phyloP scores from a whole-genome alignment of 2,113 vertebrate species.

The Zeus faber region DNA sequence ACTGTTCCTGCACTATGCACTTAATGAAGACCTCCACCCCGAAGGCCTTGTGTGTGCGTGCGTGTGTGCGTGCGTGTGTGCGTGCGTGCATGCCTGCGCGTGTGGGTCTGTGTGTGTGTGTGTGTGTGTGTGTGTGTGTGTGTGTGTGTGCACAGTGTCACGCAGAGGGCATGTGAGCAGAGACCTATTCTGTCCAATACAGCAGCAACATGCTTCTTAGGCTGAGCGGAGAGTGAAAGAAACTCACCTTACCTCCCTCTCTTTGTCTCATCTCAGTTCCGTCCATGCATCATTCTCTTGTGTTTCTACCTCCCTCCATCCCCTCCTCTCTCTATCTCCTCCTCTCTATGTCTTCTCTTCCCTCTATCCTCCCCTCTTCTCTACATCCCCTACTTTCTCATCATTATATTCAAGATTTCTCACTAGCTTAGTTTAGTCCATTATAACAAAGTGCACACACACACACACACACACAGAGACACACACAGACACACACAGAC shows the following conservation, averaged over 20 bases:
- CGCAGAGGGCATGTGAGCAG: background rate
- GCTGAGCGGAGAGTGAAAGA: background rate
- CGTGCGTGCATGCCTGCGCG: too few species aligned
- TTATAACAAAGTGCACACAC: background rate
- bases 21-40: background rate
- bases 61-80: background rate
- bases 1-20: background rate
- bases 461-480: background rate
- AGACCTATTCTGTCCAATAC: background rate
- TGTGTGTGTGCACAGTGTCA: background rate
- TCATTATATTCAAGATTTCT: too few species aligned
- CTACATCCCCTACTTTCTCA: too few species aligned
- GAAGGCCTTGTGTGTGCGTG: background rate
- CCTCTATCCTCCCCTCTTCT: too few species aligned
- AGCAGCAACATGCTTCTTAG: background rate
- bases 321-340: background rate
- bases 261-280: background rate
- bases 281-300: background rate
- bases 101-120: too few species aligned
- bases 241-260: background rate
- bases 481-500: background rate
- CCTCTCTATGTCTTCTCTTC: background rate
- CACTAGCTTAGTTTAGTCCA: background rate
- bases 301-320: background rate
- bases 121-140: background rate